Evolutionary conservation across 2,113 vertebrate genomes (phyloP).

Genomic region (Onychorhynchus coronatus): DNA sequence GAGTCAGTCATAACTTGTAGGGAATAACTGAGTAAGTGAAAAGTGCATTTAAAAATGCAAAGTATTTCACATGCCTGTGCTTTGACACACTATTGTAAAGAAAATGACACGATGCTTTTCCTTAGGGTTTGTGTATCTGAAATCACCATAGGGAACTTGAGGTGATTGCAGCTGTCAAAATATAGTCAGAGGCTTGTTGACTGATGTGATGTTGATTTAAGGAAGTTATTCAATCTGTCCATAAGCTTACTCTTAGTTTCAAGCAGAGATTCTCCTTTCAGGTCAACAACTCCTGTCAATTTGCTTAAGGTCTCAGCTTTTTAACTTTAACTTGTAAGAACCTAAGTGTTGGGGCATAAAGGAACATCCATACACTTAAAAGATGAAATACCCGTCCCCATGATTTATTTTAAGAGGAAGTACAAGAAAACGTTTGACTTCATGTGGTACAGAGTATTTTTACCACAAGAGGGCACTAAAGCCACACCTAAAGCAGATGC

Average conservation of each 20-base stretch:
- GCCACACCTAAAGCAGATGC: neutral
- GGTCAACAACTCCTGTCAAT: neutral
- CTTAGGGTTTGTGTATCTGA: neutral
- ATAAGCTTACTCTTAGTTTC: neutral
- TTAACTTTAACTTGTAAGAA: neutral
- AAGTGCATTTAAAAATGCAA: neutral
- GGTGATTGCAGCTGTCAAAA: neutral
- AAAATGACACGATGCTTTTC: neutral
- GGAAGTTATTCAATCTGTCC: neutral
- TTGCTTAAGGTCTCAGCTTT: neutral
- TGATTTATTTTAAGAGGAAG: neutral
- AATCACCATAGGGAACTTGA: neutral
- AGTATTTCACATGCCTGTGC: neutral
- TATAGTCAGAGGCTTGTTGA: neutral
- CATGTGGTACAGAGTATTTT: neutral
- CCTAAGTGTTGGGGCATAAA: neutral
- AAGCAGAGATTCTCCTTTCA: neutral
- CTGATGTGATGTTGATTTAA: neutral
- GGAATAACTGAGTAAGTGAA: neutral
- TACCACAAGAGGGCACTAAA: constrained; percentile 64
- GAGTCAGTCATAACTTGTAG: neutral
- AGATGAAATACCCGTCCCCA: neutral
- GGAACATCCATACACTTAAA: neutral
- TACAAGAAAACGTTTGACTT: neutral
- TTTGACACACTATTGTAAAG: neutral